Base-by-base conservation (phyloP, 64 coral and sea anemone species). In the Orbicella faveolata region DNA sequence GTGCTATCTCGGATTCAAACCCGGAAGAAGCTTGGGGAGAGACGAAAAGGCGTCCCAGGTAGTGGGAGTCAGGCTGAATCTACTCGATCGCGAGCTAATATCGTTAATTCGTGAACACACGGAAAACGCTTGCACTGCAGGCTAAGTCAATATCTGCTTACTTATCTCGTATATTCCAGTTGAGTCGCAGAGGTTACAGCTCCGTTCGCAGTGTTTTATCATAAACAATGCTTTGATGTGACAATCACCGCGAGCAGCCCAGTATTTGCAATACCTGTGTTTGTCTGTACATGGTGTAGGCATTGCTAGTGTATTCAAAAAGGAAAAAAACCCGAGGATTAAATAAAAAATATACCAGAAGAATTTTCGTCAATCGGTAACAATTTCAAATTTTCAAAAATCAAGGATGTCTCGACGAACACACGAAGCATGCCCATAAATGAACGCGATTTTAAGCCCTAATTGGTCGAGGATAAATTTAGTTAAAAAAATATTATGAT, bases 221-320 rank as follows among this genome's bases (percentile, higher is more conserved):
- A 92, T 92, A 68, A 86, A 92, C 14, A 68, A 37, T 19, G 90
- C 55, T 66, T 35, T 92, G 8, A 63, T 67, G 52, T 86, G 81
- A 59, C 90, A 92, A 36, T 86, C 34, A 30, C 81, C 79, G 10
- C 48, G 59, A 3, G 26, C 25, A 4, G 81, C 73, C 90, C 90
- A 86, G 7, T 54, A 62, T 11, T 64, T 74, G 20, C 90, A 92
- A 30, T 21, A 75, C 14, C 30, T 67, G 44, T 76, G 72, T 36
- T 75, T 76, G 75, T 92, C 90, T 2, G 1, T 78, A 23, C 90
- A 92, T 1, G 25, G 21, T 74, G 61, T 13, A 33, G 67, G 78
- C 52, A 81, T 84, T 57, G 52, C 51, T 68, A 9, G 20, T 25
- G 26, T 16, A 75, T 75, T 35, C 9, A 83, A 83, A 15, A 37